Evolutionary conservation across 2,888 invertebrate genomes (phyloP), one percentile per base, ranked within the genome.

Genomic region (Lacanobia wlatinum): DNA sequence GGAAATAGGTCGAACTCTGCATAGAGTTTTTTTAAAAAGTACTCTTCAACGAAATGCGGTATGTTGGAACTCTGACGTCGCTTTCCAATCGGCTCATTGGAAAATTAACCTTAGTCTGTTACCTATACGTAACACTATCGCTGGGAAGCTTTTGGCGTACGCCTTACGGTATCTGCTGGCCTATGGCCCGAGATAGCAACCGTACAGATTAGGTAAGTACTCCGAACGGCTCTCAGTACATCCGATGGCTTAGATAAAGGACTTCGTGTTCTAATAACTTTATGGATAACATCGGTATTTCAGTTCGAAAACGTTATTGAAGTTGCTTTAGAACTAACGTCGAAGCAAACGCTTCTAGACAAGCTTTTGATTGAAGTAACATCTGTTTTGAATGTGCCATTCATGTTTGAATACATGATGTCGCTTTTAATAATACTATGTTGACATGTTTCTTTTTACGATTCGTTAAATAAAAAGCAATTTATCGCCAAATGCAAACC

Each of bases 401-500:
- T 80, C 53, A 66, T 40, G 48, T 65, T 55, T 73, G 59, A 74
- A 74, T 61, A 61, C 66, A 67, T 71, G 62, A 67, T 71, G 62
- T 58, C 62, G 21, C 60, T 71, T 77, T 76, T 85, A 85, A 86
- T 80, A 85, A 83, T 77, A 84, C 80, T 79, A 74, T 90, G 94
- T 92, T 92, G 92, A 94, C 93, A 92, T 89, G 87, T 89, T 90
- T 91, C 89, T 91, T 80, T 83, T 76, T 73, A 82, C 78, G 72
- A 82, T 65, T 73, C 70, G 88, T 87, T 88, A 87, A 92, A 92
- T 90, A 92, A 91, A 91, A 92, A 92, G 89, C 92, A 94, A 95
- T 93, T 94, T 94, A 93, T 94, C 94, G 92, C 88, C 91, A 90
- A 93, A 93, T 90, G 89, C 89, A 92, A 93, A 92, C 91, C 87